These are phyloP conservation scores for Coelopa pilipes DNA, from an alignment of 2,888 invertebrate genomes.

Conservation along the genomic window DNA sequence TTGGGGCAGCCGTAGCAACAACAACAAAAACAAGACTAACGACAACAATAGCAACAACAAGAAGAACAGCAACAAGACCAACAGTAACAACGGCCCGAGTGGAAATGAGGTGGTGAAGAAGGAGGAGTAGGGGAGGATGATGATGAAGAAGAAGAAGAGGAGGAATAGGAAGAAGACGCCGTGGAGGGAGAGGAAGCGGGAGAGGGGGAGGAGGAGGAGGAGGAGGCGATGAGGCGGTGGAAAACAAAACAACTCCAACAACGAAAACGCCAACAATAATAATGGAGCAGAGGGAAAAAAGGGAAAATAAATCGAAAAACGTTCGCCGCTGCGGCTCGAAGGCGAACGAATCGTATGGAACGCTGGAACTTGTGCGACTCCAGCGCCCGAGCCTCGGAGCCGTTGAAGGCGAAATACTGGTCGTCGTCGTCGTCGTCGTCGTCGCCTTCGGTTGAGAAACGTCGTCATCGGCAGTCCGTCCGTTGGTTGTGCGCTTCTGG, in stretches of 20 bases:
- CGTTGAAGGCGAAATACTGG: slow-evolving; percentile 24
- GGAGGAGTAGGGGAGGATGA: neutral
- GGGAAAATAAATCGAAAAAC: slow-evolving; percentile 44
- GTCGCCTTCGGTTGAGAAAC: slow-evolving; percentile 47
- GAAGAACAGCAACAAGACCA: too few species aligned
- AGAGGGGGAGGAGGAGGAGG: too few species aligned
- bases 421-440: slow-evolving; percentile 46
- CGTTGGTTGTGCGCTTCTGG: neutral
- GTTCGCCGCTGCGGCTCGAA: slow-evolving; percentile 50
- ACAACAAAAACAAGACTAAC: too few species aligned
- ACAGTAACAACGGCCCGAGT: neutral
- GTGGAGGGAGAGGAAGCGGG: too few species aligned
- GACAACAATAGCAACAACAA: neutral
- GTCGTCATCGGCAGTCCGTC: slow-evolving; percentile 56
- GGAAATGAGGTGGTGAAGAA: neutral
- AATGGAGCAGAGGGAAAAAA: slow-evolving; percentile 18
- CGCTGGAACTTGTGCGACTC: slow-evolving; percentile 33
- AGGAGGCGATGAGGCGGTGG: too few species aligned
- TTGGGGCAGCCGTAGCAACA: neutral
- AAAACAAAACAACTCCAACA: slow-evolving; percentile 38
- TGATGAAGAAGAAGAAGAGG: too few species aligned
- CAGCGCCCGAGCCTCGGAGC: slow-evolving; percentile 33
- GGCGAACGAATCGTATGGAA: slow-evolving; percentile 56
- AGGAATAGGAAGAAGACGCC: too few species aligned
- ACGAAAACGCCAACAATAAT: slow-evolving; percentile 3